Base-by-base conservation (phyloP, 2,797 vertebrate species). In the Pipistrellus nathusii region DNA sequence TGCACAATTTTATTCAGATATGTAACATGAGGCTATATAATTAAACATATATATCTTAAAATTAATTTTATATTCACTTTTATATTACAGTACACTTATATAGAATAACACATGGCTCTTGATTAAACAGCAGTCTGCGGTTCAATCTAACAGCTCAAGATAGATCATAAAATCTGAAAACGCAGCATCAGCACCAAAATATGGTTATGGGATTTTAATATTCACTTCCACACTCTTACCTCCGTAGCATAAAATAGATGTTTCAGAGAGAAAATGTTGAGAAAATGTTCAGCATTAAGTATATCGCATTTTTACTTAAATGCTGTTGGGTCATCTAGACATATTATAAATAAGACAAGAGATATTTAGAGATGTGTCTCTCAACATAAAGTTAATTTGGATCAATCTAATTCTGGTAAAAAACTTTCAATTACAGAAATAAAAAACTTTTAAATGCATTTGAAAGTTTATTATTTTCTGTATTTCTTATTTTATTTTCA, bases 51-150 rank as follows among this genome's bases (percentile, higher is more conserved):
- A 97, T 94, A 97, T 95, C 68, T 94, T 96, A 91, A 95, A 96
- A 97, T 97, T 97, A 97, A 97, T 97, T 97, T 96, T 97, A 97
- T 21, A 95, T 89, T 95, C 32, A 6, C 57, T 96, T 97, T 96
- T 96, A 97, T 95, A 96, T 96, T 95, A 94, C 92, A 91, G 91
- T 91, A 93, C 86, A 95, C 88, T 97, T 97, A 95, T 89, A 85
- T 83, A 95, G 81, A 95, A 95, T 97, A 96, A 96, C 95, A 96
- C 95, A 95, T 95, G 92, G 91, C 84, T 93, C 82, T 96, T 97
- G 96, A 97, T 97, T 97, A 96, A 97, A 95, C 35, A 95, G 90
- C 94, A 97, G 94, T 80, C 93, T 95, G 91, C 85, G 18, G 3
- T 97, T 97, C 95, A 96, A 91, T 96, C 97, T 96, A 90, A 96